Evolutionary conservation across 1,140 invertebrate species (phyloP).

Genomic region (Wiebesia pumilae): DNA sequence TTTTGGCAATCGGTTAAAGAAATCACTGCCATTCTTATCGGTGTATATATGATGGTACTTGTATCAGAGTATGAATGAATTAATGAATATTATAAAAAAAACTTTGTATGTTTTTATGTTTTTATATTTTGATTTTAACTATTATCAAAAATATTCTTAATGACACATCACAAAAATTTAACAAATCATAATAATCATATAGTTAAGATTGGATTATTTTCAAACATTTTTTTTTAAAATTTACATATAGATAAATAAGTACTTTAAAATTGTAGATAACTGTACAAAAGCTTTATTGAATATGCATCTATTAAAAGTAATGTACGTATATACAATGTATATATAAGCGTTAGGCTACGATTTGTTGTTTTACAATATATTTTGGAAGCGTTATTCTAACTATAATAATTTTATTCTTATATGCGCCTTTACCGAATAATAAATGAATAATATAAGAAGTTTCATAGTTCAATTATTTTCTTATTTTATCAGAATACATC

Average conservation of each 20-base stretch:
- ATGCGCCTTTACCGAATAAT: conserved; percentile 37
- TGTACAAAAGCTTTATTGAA: conserved; percentile 40
- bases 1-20: conserved; percentile 91
- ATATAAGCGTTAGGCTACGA: conserved; percentile 31
- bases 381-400: conserved; percentile 20
- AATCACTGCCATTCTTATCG: conserved; percentile 86
- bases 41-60: conserved; percentile 94
- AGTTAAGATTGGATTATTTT: conserved; percentile 23
- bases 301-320: conserved; percentile 29
- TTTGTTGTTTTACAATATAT: conserved; percentile 34
- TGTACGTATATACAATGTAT: conserved; percentile 50
- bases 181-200: conserved; percentile 25
- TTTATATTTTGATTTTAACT: conserved; percentile 14
- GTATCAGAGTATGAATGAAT: conserved; percentile 90
- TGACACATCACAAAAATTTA: conserved; percentile 39
- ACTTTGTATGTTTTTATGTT: conserved; percentile 24
- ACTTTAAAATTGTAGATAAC: conserved; percentile 34
- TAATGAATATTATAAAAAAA: conserved; percentile 23
- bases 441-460: conserved; percentile 42
- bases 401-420: conserved; percentile 52
- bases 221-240: conserved; percentile 22
- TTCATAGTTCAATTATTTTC: neutral
- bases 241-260: conserved; percentile 33
- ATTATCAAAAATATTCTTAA: conserved; percentile 27
- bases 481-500: no score